A percentile compares a stretch with the other conserved stretches of the same genome.
phyloP scores from a whole-genome alignment of 2,888 invertebrate genomes.

The Mythimna impura region DNA sequence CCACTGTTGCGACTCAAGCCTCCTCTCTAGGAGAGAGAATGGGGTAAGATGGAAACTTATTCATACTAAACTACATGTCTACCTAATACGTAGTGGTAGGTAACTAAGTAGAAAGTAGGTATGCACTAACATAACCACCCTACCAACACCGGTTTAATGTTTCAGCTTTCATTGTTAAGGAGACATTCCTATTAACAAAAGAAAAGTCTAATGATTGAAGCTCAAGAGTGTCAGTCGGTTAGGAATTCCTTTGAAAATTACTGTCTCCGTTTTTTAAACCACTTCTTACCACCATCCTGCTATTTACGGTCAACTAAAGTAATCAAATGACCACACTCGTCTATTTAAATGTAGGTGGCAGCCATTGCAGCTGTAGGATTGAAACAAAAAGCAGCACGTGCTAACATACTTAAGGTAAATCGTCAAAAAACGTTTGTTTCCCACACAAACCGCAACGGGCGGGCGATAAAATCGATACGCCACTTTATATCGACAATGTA shows the following conservation, averaged over 20 bases:
- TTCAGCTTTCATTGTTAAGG: no score
- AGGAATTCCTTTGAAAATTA: conserved; percentile 17
- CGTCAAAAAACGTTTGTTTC: conserved; percentile 73
- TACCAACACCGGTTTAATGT: no score
- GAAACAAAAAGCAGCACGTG: conserved; percentile 68
- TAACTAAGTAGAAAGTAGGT: no score
- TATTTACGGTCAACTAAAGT: conserved; percentile 32
- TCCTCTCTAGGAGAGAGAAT: no score
- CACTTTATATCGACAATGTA: conserved; percentile 80
- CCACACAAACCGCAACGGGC: conserved; percentile 82
- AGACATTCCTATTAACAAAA: no score
- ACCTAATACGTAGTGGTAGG: no score
- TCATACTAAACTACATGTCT: no score
- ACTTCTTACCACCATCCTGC: conserved; percentile 7
- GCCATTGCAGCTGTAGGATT: conserved; percentile 59
- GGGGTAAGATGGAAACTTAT: no score
- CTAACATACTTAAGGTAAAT: conserved; percentile 65
- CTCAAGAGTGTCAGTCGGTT: not conserved
- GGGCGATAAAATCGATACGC: conserved; percentile 79
- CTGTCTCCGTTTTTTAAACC: conserved; percentile 24
- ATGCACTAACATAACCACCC: no score
- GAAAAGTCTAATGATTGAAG: no score
- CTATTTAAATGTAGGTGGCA: conserved; percentile 42
- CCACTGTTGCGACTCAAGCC: no score
- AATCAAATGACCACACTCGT: conserved; percentile 52